These are phyloP conservation scores for Hyperoplus immaculatus DNA, from an alignment of 2,797 vertebrate genomes.

Conservation along the genomic window DNA sequence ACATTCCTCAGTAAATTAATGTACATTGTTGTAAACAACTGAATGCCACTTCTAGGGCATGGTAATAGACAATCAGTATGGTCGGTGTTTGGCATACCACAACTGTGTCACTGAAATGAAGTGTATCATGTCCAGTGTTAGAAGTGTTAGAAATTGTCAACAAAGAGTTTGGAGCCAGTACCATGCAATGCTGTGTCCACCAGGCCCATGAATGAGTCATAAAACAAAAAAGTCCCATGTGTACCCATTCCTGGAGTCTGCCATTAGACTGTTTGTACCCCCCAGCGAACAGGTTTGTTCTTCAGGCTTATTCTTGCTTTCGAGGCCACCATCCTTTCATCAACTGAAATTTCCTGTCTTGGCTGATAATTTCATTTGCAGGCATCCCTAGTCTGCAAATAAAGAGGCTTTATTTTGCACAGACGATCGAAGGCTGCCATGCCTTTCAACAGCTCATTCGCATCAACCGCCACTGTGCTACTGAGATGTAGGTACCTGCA, in stretches of 20 bases:
- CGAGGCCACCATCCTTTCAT: too few relatives aligned
- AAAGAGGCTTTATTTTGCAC: slow-evolving; percentile 47
- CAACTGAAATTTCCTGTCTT: background rate
- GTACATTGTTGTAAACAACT: slow-evolving; percentile 81
- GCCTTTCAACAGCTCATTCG: slow-evolving; percentile 16
- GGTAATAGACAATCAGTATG: slow-evolving; percentile 70
- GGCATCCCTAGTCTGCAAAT: slow-evolving; percentile 8
- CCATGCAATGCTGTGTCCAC: background rate
- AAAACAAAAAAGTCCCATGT: slow-evolving; percentile 52
- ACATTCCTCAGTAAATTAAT: slow-evolving; percentile 81
- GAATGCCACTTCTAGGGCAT: slow-evolving; percentile 66
- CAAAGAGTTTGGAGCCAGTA: background rate
- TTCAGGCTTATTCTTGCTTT: too few relatives aligned
- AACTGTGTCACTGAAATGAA: slow-evolving; percentile 54
- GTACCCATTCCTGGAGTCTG: slow-evolving; percentile 38
- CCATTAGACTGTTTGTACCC: slow-evolving; percentile 5
- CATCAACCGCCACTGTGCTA: background rate
- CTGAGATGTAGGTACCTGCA: background rate
- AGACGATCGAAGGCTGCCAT: slow-evolving; percentile 13
- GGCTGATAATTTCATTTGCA: slow-evolving; percentile 40
- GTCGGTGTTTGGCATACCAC: slow-evolving; percentile 69
- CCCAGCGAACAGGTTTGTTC: slow-evolving; percentile 11
- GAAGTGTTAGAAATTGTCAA: background rate
- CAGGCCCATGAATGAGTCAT: slow-evolving; percentile 42
- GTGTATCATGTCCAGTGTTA: slow-evolving; percentile 39